Conservation (phyloP, 2,888 invertebrate species). For the Platypus cylindrus region DNA sequence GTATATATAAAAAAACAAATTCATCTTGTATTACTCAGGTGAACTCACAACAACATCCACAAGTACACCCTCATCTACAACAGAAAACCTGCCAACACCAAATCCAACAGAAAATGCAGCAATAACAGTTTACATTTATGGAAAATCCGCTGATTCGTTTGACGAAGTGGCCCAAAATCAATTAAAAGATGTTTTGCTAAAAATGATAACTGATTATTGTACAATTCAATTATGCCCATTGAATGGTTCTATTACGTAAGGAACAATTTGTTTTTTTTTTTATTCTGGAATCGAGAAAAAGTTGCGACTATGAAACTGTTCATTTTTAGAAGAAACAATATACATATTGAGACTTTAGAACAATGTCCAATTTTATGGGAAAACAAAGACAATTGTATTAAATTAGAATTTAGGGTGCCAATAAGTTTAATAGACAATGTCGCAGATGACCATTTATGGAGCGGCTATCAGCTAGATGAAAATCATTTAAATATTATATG, state of each 20-base stretch:
- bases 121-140: slow-evolving; percentile 15
- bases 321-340: slow-evolving; percentile 17
- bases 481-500: slow-evolving; percentile 18
- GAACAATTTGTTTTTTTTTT: background rate
- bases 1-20: background rate
- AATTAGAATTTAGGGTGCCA: slow-evolving; percentile 17
- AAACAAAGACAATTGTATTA: slow-evolving; percentile 14
- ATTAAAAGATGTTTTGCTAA: slow-evolving; percentile 12
- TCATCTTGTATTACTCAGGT: slow-evolving; percentile 12
- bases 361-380: slow-evolving; percentile 16
- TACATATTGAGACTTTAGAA: slow-evolving; percentile 11
- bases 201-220: slow-evolving; percentile 19
- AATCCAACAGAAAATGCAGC: slow-evolving; percentile 10
- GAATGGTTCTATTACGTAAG: slow-evolving; percentile 17
- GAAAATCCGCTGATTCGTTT: slow-evolving; percentile 11
- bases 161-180: slow-evolving; percentile 1
- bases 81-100: slow-evolving; percentile 17
- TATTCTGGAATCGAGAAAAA: background rate
- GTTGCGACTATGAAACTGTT: background rate
- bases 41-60: slow-evolving; percentile 16
- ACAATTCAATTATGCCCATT: slow-evolving; percentile 16
- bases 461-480: slow-evolving; percentile 18
- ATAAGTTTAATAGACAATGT: slow-evolving; percentile 12
- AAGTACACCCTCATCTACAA: slow-evolving; percentile 14
- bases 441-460: slow-evolving; percentile 11